Evolutionary conservation across 2,113 vertebrate species (phyloP), one percentile per base, ranked within the genome.

Genomic region (Mormyrus iriodes): DNA sequence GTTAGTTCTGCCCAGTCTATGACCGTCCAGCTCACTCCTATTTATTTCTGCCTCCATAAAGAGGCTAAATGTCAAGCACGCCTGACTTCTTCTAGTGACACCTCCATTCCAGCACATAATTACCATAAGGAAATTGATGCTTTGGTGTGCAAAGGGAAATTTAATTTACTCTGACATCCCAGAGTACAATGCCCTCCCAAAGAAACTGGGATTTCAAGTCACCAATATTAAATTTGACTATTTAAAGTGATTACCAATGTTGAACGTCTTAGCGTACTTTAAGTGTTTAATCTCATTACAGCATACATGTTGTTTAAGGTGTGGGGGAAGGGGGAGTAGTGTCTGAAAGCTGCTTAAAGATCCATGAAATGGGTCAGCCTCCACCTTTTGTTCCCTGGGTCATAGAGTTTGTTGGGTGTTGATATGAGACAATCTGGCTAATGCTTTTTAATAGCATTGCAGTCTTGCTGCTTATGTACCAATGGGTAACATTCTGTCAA

Each of bases 111-210:
- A 97, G 97, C 97, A 99, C 97, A 99, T 99, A 98, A 99, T 99
- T 99, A 99, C 97, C 98, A 99, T 98, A 99, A 98, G 97, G 98
- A 98, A 99, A 99, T 98, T 98, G 98, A 99, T 98, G 97, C 97
- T 98, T 99, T 98, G 97, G 97, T 98, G 97, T 97, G 97, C 96
- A 95, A 95, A 96, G 96, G 97, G 97, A 97, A 98, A 99, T 99
- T 98, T 98, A 99, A 99, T 99, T 99, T 99, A 98, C 98, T 97
- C 97, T 96, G 97, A 99, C 98, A 99, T 97, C 97, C 97, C 95
- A 92, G 96, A 96, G 96, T 95, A 99, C 98, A 99, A 99, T 98
- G 96, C 96, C 96, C 97, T 97, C 97, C 97, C 97, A 97, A 97
- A 98, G 97, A 98, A 98, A 98, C 96, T 95, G 96, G 97, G 96